A percentile compares a stretch with the other conserved stretches of the same genome.
Evolutionary conservation across 2,797 vertebrate species (phyloP).

Genomic region (Poecile montanus): DNA sequence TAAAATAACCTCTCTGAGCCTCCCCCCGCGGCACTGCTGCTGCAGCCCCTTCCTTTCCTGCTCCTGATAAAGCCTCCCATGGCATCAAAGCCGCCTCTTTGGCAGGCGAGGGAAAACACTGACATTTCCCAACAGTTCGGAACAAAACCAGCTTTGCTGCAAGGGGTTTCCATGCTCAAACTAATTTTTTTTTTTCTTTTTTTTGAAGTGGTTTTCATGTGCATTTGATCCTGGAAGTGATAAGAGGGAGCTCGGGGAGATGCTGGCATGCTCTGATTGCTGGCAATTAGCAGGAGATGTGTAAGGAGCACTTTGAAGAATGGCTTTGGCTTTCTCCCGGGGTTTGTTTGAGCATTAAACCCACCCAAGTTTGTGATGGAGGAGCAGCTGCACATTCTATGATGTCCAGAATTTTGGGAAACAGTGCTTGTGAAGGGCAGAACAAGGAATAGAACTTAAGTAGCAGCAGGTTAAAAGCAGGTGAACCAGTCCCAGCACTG

Average conservation of each 20-base stretch:
- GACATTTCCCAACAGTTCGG: constrained; percentile 25
- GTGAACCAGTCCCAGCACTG: not conserved
- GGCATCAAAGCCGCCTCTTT: constrained; percentile 22
- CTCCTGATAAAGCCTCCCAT: not conserved
- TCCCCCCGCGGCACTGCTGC: rapidly evolving
- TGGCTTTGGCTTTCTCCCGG: not conserved
- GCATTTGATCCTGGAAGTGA: constrained; percentile 20
- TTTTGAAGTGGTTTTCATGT: constrained; percentile 33
- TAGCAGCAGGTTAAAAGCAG: not conserved
- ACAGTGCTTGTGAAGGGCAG: not conserved
- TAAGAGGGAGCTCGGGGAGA: constrained; percentile 4
- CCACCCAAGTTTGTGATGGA: not conserved
- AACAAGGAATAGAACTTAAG: not conserved
- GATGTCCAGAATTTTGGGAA: not conserved
- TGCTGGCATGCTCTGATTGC: not conserved
- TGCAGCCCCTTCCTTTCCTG: not conserved
- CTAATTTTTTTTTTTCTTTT: not conserved
- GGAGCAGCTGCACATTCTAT: not conserved
- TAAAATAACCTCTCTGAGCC: not conserved
- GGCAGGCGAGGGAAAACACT: constrained; percentile 23
- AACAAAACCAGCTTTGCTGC: constrained; percentile 44
- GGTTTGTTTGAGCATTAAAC: not conserved
- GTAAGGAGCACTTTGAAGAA: not conserved
- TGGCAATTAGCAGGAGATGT: constrained; percentile 15
- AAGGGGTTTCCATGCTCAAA: constrained; percentile 36